Base-by-base conservation (phyloP, 2,888 invertebrate species). In the Hirtodrosophila histrioides region DNA sequence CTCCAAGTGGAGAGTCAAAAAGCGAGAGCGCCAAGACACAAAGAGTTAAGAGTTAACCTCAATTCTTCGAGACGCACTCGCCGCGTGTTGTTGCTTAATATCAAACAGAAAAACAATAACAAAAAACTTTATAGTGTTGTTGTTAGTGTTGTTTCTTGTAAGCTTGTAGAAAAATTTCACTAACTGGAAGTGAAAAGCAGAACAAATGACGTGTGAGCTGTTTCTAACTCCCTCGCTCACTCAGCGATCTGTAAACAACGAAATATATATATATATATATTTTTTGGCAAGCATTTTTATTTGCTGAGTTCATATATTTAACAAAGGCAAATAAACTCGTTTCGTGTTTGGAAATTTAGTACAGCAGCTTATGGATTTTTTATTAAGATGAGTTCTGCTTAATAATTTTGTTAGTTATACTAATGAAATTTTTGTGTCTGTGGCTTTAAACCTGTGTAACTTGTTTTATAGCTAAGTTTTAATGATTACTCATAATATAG, bases 151-250 rank as follows among this genome's bases (percentile, higher is more conserved):
- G 17, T 36, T 61, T 39, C 53, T 63, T 45, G 39, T 48, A 46
- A 45, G 49, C 24, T 68, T 53, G 63, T 69, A 67, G 81, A 69
- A 80, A 17, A 88, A 88, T 84, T 84, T 84, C 84, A 84, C 88
- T 84, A 70, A 62, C 79, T 73, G 63, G 62, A 86, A 88, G 88
- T 86, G 83, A 88, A 84, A 84, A 82, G 84, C 84, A 84, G 86
- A 87, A 84, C 88, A 77, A 88, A 88, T 79, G 74, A 74, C 69
- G 68, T 68, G 66, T 62, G 45, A 45, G 66, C 37, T 57, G 17
- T 11, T 51, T 29, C 44, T n/a, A 9, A 40, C 75, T 61, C 51
- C 54, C 63, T 39, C 68, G 41, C 46, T 29, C 40, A 9, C 63
- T 41, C 45, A 48, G 46, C 36, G 64, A 55, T 62, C 40, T 61